Evolutionary conservation across 2,797 vertebrate species (phyloP).

Genomic region (Perodicticus potto): DNA sequence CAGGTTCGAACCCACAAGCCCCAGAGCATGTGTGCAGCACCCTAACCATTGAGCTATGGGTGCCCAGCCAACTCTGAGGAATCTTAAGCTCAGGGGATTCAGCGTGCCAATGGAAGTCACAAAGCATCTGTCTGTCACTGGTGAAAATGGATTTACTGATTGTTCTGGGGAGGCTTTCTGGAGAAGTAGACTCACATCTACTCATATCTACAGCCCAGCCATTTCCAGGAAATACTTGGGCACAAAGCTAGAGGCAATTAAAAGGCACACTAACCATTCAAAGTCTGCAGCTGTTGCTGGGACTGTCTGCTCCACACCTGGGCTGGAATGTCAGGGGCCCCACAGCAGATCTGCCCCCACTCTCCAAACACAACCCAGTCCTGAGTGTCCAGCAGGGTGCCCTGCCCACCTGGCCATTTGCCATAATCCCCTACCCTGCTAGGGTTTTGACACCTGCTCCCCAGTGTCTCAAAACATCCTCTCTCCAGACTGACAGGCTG

Average conservation of each 20-base stretch:
- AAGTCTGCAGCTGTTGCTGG: slow-evolving; percentile 47
- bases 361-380: neutral
- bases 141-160: neutral
- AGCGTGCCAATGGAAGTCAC: neutral
- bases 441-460: slow-evolving; percentile 64
- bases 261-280: slow-evolving; percentile 41
- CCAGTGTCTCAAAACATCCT: slow-evolving; percentile 59
- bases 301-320: slow-evolving; percentile 32
- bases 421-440: slow-evolving; percentile 35
- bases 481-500: slow-evolving; percentile 18
- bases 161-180: neutral
- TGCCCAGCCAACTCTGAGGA: neutral
- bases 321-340: neutral
- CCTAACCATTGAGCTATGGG: too few species aligned
- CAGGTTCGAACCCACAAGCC: too few species aligned
- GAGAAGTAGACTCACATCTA: neutral
- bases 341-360: neutral
- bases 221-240: slow-evolving; percentile 22
- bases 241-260: neutral
- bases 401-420: slow-evolving; percentile 55
- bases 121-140: neutral
- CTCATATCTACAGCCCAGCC: neutral
- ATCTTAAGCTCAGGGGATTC: neutral
- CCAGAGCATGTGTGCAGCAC: too few species aligned
- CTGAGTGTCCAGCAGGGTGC: neutral